These are phyloP conservation scores for Erebia ligea DNA, from an alignment of 2,888 invertebrate species.

Conservation along the genomic window DNA sequence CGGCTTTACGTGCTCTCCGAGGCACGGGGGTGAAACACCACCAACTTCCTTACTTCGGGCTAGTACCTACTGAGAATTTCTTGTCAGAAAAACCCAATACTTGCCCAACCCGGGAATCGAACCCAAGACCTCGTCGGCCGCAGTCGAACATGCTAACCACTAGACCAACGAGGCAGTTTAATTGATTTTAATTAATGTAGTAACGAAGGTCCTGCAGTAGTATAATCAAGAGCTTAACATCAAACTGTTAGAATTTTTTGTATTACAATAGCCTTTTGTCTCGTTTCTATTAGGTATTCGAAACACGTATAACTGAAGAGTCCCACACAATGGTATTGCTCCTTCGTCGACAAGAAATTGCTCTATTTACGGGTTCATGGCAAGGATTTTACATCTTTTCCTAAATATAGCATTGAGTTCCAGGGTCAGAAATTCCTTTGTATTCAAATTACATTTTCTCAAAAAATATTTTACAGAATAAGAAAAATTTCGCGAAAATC, in stretches of 20 bases:
- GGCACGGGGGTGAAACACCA: too few species aligned
- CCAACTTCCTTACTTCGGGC: too few species aligned
- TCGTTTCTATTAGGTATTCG: constrained; percentile 18
- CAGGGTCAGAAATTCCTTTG: constrained; percentile 62
- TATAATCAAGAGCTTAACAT: neutral
- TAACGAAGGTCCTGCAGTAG: neutral
- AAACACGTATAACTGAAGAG: constrained; percentile 24
- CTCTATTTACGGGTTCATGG: constrained; percentile 69
- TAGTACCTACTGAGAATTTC: too few species aligned
- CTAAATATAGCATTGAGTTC: constrained; percentile 71
- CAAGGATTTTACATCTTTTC: constrained; percentile 65
- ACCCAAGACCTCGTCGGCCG: too few species aligned
- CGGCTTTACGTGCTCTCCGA: too few species aligned
- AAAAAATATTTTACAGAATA: constrained; percentile 5
- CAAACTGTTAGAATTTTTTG: constrained; percentile 8
- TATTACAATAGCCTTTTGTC: constrained; percentile 11
- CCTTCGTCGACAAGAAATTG: constrained; percentile 71
- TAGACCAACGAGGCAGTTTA: too few species aligned
- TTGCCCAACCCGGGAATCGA: too few species aligned
- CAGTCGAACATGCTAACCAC: too few species aligned
- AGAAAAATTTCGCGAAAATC: constrained; percentile 8
- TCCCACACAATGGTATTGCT: constrained; percentile 43
- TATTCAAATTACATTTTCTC: constrained; percentile 44
- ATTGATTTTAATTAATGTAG: too few species aligned
- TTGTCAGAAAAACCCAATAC: too few species aligned